phyloP scores from a whole-genome alignment of 2,113 vertebrate species.

The Anguilla japonica region DNA sequence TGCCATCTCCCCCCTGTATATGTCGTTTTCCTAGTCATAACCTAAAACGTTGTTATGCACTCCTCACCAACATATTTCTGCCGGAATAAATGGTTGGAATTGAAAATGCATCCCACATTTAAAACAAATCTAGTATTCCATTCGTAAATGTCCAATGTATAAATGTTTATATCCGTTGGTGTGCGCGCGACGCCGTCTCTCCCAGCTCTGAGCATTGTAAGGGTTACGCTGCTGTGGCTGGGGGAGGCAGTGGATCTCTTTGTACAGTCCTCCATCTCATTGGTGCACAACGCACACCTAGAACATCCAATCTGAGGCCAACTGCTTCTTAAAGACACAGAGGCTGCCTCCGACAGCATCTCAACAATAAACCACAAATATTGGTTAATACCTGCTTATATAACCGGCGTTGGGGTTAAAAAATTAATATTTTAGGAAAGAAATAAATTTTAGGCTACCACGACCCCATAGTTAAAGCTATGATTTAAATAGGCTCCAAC shows the following conservation, averaged over 20 bases:
- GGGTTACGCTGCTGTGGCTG: slow-evolving; percentile 56
- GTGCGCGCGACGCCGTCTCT: slow-evolving; percentile 39
- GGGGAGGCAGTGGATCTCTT: slow-evolving; percentile 73
- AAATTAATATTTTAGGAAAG: neutral
- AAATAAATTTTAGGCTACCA: neutral
- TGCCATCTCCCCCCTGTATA: slow-evolving; percentile 53
- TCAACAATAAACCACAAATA: neutral
- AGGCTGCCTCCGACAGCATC: slow-evolving; percentile 1
- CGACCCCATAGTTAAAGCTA: slow-evolving; percentile 51
- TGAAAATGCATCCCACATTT: neutral
- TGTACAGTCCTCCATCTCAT: slow-evolving; percentile 65
- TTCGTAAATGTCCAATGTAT: slow-evolving; percentile 21
- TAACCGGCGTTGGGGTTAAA: no score
- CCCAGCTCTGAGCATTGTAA: slow-evolving; percentile 51
- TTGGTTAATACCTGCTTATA: neutral
- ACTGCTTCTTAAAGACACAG: slow-evolving; percentile 28
- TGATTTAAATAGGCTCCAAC: no score
- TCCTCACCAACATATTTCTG: neutral
- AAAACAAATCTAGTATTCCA: neutral
- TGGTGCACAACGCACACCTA: slow-evolving; percentile 58
- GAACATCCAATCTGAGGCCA: slow-evolving; percentile 55
- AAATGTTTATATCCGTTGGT: slow-evolving; percentile 47
- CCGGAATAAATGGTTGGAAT: neutral
- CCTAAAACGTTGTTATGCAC: neutral
- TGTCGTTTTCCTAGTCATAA: slow-evolving; percentile 58